Evolutionary conservation across 1,140 invertebrate genomes (phyloP).

Genomic region (Drosophila serrata): DNA sequence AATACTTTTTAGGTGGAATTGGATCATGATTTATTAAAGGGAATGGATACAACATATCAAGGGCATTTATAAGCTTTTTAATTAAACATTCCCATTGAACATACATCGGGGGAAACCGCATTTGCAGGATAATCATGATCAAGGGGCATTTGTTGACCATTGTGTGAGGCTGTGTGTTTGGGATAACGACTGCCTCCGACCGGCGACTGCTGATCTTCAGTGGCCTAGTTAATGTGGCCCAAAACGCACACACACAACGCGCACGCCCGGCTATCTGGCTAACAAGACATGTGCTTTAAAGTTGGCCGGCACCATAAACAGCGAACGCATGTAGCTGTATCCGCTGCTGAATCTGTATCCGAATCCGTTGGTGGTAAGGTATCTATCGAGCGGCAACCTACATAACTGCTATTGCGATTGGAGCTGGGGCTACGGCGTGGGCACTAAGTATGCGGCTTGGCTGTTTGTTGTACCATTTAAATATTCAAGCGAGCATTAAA

Average conservation of each 20-base stretch:
- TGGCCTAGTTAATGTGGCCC: conserved; percentile 73
- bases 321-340: conserved; percentile 63
- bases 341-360: conserved; percentile 45
- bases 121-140: conserved; percentile 4
- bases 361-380: conserved; percentile 53
- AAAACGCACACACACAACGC: conserved; percentile 20
- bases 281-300: conserved; percentile 67
- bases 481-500: conserved; percentile 72
- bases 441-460: conserved; percentile 76
- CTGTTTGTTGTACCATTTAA: conserved; percentile 62
- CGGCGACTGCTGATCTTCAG: conserved; percentile 62
- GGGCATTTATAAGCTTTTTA: background rate
- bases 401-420: conserved; percentile 56
- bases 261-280: conserved; percentile 15
- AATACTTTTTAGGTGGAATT: background rate
- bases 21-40: background rate
- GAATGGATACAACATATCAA: background rate
- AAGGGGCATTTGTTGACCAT: conserved; percentile 1
- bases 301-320: conserved; percentile 64
- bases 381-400: conserved; percentile 52
- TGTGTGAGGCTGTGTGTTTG: background rate
- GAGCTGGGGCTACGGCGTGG: conserved; percentile 46
- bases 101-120: background rate
- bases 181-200: background rate
- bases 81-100: background rate